Evolutionary conservation across 2,113 vertebrate species (phyloP), one percentile per base, ranked within the genome.

Genomic region (Aspiorhynchus laticeps): DNA sequence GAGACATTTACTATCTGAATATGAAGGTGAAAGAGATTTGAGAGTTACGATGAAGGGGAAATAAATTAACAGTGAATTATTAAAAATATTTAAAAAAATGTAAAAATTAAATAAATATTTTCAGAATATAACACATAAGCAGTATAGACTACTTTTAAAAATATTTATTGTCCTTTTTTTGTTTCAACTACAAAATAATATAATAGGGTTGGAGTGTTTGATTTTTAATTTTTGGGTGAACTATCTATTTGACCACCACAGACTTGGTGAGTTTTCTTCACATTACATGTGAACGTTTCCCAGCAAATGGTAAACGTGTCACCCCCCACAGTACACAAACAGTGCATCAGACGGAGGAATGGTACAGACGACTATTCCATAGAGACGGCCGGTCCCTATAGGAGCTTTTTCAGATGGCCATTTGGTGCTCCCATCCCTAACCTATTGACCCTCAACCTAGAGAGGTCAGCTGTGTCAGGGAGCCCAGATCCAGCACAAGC

Each of bases 321-420:
- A 79, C 85, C 28, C 69, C 33, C 79, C 78, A 28, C 43, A 75
- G 88, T 76, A 67, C 80, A 74, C 84, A 71, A 83, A 85, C 85
- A 75, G 74, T 69, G 81, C 82, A 81, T 75, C 81, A 71, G 92
- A 90, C 87, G 46, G 89, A 88, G 85, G 85, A 90, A 67, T 84
- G 7, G 69, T 87, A 88, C 90, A 91, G 71, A 86, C 91, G 87
- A 88, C 88, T 81, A 38, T 88, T 91, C 93, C 91, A 91, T 80
- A 73, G 91, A 92, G 94, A 94, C 83, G 71, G 79, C 56, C 87
- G 59, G 86, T 87, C 90, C 91, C 86, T 69, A 15, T 79, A 79
- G 82, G 89, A 86, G 90, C 87, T 91, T 93, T 92, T 93, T 92
- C 88, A 94, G 92, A 93, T 91, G 89, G 89, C 93, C 94, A 94